Conservation (phyloP, 2,888 invertebrate genomes). For the Ophion costatus region DNA sequence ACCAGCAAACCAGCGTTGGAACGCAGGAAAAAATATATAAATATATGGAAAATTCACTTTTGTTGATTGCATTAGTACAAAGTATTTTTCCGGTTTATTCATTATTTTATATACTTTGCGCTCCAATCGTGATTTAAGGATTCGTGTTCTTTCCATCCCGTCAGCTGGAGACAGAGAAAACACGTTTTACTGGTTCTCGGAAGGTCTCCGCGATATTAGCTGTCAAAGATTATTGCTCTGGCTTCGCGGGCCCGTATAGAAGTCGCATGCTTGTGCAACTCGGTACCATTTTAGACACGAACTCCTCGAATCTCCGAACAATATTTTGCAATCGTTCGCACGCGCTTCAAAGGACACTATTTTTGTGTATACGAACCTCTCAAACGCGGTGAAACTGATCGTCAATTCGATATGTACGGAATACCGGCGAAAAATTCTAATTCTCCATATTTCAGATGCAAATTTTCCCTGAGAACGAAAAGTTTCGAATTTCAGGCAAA, state of each 20-base stretch:
- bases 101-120: neutral
- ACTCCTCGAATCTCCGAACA: neutral
- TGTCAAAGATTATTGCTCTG: constrained; percentile 46
- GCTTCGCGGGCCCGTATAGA: neutral
- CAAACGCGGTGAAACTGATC: neutral
- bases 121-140: neutral
- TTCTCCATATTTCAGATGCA: neutral
- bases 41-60: no score
- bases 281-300: constrained; percentile 20
- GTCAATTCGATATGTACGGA: neutral
- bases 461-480: neutral
- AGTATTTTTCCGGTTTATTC: neutral
- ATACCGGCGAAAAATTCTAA: neutral
- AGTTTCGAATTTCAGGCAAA: no score
- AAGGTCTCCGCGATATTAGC: constrained; percentile 46
- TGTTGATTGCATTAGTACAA: neutral
- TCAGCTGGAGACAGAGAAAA: constrained; percentile 20
- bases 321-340: neutral
- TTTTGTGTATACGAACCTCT: neutral
- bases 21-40: no score
- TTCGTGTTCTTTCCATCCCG: constrained; percentile 16
- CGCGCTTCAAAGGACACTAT: neutral
- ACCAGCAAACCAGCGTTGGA: no score
- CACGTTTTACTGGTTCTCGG: constrained; percentile 54
- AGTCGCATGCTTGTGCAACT: constrained; percentile 12